Conservation (phyloP, 2,888 invertebrate species). For the Gerris lacustris region DNA sequence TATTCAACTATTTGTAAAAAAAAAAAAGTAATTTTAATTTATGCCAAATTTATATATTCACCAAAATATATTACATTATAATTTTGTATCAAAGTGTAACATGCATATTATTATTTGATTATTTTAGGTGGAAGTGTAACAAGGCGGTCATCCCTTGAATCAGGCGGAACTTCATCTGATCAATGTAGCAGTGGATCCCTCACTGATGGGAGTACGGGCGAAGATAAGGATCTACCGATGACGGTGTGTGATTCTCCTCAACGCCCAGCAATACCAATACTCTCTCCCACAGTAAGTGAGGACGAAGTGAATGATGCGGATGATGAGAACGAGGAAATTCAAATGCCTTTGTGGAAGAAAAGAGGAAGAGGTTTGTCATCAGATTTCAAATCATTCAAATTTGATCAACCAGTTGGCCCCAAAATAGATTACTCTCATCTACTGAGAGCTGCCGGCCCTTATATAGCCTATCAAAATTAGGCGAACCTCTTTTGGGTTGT, state of each 20-base stretch:
- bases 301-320: neutral
- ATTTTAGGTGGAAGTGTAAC: too few species aligned
- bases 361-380: neutral
- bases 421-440: too few species aligned
- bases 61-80: too few species aligned
- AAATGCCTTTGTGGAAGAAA: neutral
- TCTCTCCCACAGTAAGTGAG: neutral
- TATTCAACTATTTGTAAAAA: too few species aligned
- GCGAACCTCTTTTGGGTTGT: slow-evolving; percentile 6
- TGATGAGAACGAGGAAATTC: neutral
- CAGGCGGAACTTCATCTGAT: neutral
- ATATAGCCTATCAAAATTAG: slow-evolving; percentile 27
- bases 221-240: neutral
- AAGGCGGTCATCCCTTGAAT: neutral
- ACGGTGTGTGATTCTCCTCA: neutral
- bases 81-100: too few species aligned
- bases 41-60: too few species aligned
- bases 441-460: too few species aligned
- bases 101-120: too few species aligned
- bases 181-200: neutral
- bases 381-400: neutral
- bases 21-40: too few species aligned
- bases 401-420: neutral
- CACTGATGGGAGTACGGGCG: neutral
- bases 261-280: neutral